phyloP scores from a whole-genome alignment of 2,113 vertebrate genomes.

The Sinocyclocheilus anshuiensis region DNA sequence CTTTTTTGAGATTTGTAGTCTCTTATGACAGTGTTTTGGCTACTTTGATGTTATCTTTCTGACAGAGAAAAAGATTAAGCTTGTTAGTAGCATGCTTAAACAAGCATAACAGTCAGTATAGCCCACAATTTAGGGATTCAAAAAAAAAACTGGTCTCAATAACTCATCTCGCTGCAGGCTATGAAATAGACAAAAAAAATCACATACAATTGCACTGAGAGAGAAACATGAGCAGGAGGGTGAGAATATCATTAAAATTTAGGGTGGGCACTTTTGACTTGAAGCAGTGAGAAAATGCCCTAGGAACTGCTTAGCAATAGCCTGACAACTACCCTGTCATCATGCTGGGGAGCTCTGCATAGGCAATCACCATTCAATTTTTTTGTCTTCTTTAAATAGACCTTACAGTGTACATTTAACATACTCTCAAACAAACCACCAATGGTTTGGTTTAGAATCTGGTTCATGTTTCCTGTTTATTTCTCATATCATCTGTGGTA shows the following conservation, averaged over 20 bases:
- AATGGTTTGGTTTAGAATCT: background rate
- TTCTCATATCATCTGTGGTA: background rate
- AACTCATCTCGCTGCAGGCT: background rate
- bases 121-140: background rate
- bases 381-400: background rate
- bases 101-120: background rate
- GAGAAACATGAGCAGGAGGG: no score
- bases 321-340: background rate
- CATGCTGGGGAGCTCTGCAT: background rate
- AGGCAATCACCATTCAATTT: background rate
- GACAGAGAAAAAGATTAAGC: background rate
- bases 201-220: background rate
- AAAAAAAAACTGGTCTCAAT: background rate
- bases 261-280: background rate
- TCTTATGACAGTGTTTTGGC: background rate
- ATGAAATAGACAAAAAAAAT: background rate
- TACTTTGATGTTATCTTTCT: background rate
- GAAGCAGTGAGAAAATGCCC: background rate
- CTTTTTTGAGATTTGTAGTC: background rate
- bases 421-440: background rate
- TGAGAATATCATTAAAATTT: background rate
- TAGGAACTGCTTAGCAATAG: background rate
- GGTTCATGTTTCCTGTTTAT: background rate
- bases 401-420: background rate
- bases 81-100: background rate